These are phyloP conservation scores for Orchesella flavescens DNA, from an alignment of 2,888 invertebrate genomes.

Conservation along the genomic window DNA sequence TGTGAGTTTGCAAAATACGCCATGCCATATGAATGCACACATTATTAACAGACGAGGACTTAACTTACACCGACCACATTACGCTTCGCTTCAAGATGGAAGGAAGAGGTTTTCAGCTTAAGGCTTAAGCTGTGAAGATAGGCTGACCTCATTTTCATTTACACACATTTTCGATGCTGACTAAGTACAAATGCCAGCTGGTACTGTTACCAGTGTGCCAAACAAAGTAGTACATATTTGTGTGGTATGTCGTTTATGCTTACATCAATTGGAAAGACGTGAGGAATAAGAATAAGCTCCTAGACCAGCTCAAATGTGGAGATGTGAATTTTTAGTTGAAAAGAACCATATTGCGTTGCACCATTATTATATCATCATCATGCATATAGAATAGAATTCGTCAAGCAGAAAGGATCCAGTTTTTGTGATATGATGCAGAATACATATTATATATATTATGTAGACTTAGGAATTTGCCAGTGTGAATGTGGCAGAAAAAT, in stretches of 20 bases:
- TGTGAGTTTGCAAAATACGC: conserved; percentile 8
- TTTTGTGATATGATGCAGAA: neutral
- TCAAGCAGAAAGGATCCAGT: conserved; percentile 8
- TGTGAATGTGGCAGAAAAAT: neutral
- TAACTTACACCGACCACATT: too few species aligned
- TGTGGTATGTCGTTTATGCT: neutral
- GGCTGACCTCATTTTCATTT: conserved; percentile 40
- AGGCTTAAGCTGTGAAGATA: conserved; percentile 3
- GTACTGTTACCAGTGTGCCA: neutral
- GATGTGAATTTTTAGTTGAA: conserved; percentile 1
- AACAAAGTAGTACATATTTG: neutral
- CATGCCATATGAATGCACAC: too few species aligned
- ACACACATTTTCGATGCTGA: neutral
- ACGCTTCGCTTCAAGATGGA: too few species aligned
- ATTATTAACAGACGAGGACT: too few species aligned
- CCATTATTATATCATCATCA: neutral
- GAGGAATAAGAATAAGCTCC: neutral
- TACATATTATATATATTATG: too few species aligned
- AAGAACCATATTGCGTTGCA: conserved; percentile 2
- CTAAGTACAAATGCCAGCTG: neutral
- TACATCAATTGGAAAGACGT: too few species aligned
- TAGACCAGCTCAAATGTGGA: neutral
- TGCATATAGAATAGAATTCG: too few species aligned
- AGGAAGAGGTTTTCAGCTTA: neutral
- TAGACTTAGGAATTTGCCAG: too few species aligned